These are phyloP conservation scores for Heliconius cydno DNA, from an alignment of 2,888 invertebrate genomes.

Conservation along the genomic window DNA sequence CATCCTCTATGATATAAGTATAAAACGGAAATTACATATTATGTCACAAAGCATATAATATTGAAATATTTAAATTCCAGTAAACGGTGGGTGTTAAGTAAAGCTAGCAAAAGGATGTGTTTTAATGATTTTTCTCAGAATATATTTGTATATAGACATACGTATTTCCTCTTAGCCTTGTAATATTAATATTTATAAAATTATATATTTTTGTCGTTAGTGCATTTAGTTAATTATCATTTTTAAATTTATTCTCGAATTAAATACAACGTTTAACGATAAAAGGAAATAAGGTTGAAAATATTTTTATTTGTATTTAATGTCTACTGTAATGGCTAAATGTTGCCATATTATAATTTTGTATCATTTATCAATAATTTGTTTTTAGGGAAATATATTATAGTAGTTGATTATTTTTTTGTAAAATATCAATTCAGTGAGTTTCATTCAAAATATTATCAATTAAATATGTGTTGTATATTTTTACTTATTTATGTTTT, in stretches of 20 bases:
- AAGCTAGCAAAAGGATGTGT: constrained; percentile 24
- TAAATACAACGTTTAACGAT: neutral
- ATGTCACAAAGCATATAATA: neutral
- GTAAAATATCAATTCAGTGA: neutral
- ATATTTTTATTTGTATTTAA: neutral
- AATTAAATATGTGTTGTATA: neutral
- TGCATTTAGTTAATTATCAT: neutral
- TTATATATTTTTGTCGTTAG: neutral
- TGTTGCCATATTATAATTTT: neutral
- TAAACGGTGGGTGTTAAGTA: constrained; percentile 30
- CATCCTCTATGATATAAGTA: too few species aligned
- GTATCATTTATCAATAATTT: neutral
- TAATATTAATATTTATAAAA: neutral
- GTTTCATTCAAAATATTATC: neutral
- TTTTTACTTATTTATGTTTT: neutral
- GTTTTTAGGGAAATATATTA: neutral
- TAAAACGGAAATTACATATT: neutral
- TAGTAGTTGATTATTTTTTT: neutral
- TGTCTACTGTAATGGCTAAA: neutral
- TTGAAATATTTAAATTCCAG: constrained; percentile 22
- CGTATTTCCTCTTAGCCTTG: constrained; percentile 19
- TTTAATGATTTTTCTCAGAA: constrained; percentile 34
- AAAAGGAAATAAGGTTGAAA: neutral
- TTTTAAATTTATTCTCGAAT: neutral
- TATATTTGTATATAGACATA: constrained; percentile 11